Conservation (phyloP, 2,888 invertebrate genomes). For the Tipula vernalis region DNA sequence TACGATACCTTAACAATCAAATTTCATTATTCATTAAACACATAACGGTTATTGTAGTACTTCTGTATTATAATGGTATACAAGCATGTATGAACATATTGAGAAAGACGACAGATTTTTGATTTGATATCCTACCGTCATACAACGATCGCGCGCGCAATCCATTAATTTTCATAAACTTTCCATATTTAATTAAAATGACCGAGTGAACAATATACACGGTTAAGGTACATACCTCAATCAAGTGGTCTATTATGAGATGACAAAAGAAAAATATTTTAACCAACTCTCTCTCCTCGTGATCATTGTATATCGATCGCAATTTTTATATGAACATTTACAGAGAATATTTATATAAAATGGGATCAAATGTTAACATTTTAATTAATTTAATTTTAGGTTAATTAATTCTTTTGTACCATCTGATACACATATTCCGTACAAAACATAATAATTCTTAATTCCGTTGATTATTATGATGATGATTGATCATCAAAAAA, state of each 20-base stretch:
- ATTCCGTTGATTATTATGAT: background rate
- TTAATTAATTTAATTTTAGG: background rate
- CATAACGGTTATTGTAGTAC: background rate
- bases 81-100: background rate
- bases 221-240: background rate
- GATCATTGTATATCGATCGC: background rate
- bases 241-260: background rate
- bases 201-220: background rate
- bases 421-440: background rate
- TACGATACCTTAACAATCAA: background rate
- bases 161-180: background rate
- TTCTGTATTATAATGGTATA: background rate
- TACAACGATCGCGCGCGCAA: background rate
- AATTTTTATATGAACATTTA: background rate
- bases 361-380: background rate
- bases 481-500: background rate
- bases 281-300: background rate
- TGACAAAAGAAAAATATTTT: background rate
- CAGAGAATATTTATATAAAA: background rate
- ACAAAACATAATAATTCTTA: background rate
- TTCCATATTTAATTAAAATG: background rate
- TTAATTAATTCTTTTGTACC: background rate
- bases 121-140: background rate
- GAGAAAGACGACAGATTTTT: background rate
- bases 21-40: background rate